Evolutionary conservation across 2,113 vertebrate species (phyloP).

Genomic region (Zapus hudsonius): DNA sequence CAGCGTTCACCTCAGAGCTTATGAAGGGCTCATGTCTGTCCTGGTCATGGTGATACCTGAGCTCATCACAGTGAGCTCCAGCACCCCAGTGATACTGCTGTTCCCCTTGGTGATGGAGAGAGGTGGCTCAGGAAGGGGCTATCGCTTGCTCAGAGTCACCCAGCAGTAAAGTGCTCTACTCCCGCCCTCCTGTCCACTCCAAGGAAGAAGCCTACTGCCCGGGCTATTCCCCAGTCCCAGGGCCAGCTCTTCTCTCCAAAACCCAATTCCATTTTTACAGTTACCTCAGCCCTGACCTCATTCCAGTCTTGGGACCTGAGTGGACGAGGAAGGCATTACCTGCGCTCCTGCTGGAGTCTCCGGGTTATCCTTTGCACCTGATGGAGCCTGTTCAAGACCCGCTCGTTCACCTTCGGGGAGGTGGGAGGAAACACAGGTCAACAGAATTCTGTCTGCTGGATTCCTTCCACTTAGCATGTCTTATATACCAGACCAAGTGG

Average conservation of each 20-base stretch:
- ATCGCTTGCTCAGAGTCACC: not conserved
- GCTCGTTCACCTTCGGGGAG: slow-evolving; percentile 90
- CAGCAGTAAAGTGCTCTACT: not conserved
- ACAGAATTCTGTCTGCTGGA: too few species aligned
- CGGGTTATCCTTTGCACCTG: slow-evolving; percentile 92
- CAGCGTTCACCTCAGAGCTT: not conserved
- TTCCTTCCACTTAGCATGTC: too few species aligned
- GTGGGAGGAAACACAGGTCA: fast-evolving
- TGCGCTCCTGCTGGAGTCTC: slow-evolving; percentile 91
- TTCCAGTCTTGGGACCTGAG: too few species aligned
- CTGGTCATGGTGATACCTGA: not conserved
- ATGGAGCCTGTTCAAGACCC: slow-evolving; percentile 91
- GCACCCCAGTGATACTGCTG: not conserved
- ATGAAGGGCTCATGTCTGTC: not conserved
- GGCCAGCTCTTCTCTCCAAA: too few species aligned
- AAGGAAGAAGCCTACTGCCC: too few species aligned
- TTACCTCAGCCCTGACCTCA: not conserved
- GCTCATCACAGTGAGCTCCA: not conserved
- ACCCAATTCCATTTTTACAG: too few species aligned
- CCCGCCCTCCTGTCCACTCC: not conserved
- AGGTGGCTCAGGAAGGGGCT: too few species aligned
- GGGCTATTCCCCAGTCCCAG: fast-evolving
- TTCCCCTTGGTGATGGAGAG: not conserved
- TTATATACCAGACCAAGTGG: not conserved
- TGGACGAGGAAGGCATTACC: slow-evolving; percentile 77